phyloP scores from a whole-genome alignment of 1,140 invertebrate species.

The Cephus cinctus region DNA sequence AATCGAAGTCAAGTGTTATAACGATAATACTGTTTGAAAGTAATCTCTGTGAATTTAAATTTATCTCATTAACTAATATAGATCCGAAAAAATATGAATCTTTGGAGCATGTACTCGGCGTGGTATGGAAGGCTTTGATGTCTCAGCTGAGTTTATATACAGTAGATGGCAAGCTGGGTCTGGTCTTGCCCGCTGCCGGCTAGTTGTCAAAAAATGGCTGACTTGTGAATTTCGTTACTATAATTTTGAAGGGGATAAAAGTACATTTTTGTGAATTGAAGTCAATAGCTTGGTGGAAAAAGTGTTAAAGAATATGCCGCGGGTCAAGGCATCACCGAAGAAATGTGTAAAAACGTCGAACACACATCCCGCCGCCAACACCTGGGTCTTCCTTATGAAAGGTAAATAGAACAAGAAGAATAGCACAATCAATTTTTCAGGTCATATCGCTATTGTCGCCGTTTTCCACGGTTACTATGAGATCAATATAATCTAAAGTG shows the following conservation, averaged over 20 bases:
- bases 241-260: neutral
- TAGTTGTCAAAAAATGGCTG: slow-evolving; percentile 7
- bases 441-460: too few species aligned
- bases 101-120: too few species aligned
- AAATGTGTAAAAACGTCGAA: slow-evolving; percentile 56
- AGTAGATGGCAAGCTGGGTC: too few species aligned
- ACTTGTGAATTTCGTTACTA: neutral
- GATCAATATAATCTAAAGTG: neutral
- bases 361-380: slow-evolving; percentile 52
- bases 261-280: neutral
- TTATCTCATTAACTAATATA: too few species aligned
- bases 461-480: neutral
- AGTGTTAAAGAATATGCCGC: slow-evolving; percentile 50
- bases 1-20: too few species aligned
- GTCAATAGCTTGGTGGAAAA: too few species aligned
- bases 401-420: too few species aligned
- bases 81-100: too few species aligned
- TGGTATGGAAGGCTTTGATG: too few species aligned
- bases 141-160: too few species aligned
- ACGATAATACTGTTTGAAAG: too few species aligned
- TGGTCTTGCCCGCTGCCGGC: neutral
- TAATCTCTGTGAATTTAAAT: too few species aligned
- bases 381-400: slow-evolving; percentile 67
- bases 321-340: slow-evolving; percentile 59
- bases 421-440: slow-evolving; percentile 19